Percentiles rank a stretch among this genome's conserved stretches.
Conservation (phyloP, 1,140 invertebrate species). For the Drosophila ananassae region DNA sequence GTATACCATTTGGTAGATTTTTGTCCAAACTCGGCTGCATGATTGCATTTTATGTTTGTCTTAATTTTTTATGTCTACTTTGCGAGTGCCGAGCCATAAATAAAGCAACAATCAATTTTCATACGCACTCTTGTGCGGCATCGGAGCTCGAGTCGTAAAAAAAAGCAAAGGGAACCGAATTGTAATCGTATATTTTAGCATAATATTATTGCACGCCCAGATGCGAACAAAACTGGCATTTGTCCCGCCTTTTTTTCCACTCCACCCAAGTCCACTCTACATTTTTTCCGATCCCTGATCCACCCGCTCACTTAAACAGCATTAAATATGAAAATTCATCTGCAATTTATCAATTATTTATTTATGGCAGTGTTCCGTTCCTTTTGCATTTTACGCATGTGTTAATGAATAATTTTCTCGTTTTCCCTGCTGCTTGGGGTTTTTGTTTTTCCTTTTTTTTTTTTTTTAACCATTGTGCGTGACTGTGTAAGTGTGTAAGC, state of each 20-base stretch:
- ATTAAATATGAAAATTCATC: slow-evolving; percentile 83
- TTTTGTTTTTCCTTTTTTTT: not conserved
- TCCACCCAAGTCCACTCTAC: not conserved
- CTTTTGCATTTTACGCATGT: slow-evolving; percentile 77
- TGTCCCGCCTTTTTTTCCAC: not conserved
- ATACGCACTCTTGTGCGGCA: slow-evolving; percentile 76
- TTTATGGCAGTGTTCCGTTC: slow-evolving; percentile 77
- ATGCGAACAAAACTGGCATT: slow-evolving; percentile 45
- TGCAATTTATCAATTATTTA: slow-evolving; percentile 83
- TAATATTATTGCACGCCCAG: slow-evolving; percentile 76
- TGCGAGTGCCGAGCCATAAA: slow-evolving; percentile 66
- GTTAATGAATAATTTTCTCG: slow-evolving; percentile 81
- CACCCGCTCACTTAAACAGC: slow-evolving; percentile 69
- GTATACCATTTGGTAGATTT: slow-evolving; percentile 23
- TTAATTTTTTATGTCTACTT: slow-evolving; percentile 82
- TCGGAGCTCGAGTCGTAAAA: slow-evolving; percentile 67
- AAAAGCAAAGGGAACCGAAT: slow-evolving; percentile 47
- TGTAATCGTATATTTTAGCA: slow-evolving; percentile 81
- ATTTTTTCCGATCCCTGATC: not conserved
- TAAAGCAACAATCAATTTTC: slow-evolving; percentile 81
- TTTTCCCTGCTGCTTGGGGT: slow-evolving; percentile 22
- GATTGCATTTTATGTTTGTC: slow-evolving; percentile 80
- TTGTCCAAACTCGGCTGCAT: slow-evolving; percentile 57
- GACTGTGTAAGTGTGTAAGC: slow-evolving; percentile 34
- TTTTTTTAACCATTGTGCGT: slow-evolving; percentile 33